Evolutionary conservation across 1,140 invertebrate genomes (phyloP).

Genomic region (Trichogramma pretiosum): DNA sequence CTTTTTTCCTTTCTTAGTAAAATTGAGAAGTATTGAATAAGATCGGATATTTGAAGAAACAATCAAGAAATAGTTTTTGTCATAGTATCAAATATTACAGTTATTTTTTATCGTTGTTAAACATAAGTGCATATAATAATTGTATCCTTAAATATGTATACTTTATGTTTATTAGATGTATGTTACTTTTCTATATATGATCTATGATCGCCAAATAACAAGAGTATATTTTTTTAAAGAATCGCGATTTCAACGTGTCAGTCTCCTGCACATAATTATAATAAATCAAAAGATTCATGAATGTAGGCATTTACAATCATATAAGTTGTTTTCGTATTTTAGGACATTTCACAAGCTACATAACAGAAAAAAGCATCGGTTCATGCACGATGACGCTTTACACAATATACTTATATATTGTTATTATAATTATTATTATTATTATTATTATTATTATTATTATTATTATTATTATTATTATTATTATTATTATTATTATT

Average conservation of each 20-base stretch:
- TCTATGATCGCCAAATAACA: slow-evolving; percentile 12
- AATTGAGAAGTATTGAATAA: too few species aligned
- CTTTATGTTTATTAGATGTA: too few species aligned
- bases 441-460: too few species aligned
- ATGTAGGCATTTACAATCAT: slow-evolving; percentile 15
- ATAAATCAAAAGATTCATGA: slow-evolving; percentile 12
- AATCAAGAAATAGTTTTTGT: too few species aligned
- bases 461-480: too few species aligned
- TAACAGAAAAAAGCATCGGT: too few species aligned
- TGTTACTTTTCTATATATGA: background rate
- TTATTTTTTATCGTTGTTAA: slow-evolving; percentile 10
- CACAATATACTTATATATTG: slow-evolving; percentile 7
- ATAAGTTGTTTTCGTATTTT: slow-evolving; percentile 12
- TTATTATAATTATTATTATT: too few species aligned
- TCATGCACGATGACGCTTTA: slow-evolving; percentile 7
- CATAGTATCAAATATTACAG: background rate
- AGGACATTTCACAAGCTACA: too few species aligned
- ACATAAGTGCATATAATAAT: slow-evolving; percentile 12
- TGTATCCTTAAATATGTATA: slow-evolving; percentile 3
- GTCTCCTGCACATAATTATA: slow-evolving; percentile 17
- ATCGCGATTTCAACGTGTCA: slow-evolving; percentile 14
- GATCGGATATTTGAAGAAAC: too few species aligned
- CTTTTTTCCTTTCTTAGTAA: too few species aligned
- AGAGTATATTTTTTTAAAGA: slow-evolving; percentile 17
- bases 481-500: too few species aligned